Conservation (phyloP, 2,113 vertebrate species). For the Miniopterus natalensis region DNA sequence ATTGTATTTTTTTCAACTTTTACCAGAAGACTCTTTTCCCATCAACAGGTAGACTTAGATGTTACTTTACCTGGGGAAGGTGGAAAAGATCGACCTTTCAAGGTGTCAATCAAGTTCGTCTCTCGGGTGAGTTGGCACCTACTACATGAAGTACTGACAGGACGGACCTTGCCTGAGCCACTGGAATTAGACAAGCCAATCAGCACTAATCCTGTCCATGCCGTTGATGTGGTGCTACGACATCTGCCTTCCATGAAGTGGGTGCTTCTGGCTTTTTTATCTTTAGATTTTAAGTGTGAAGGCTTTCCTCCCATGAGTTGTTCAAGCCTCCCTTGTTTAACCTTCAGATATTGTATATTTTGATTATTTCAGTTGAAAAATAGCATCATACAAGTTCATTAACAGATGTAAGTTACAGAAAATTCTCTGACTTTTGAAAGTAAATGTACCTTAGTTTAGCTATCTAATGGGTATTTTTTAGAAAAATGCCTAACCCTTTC, state of each 20-base stretch:
- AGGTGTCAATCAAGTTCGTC: conserved; percentile 98
- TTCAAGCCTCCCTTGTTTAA: conserved; percentile 31
- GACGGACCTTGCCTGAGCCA: conserved; percentile 97
- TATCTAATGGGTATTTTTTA: conserved; percentile 36
- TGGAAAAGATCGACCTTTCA: conserved; percentile 99
- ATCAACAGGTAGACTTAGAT: conserved; percentile 96
- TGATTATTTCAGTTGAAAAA: conserved; percentile 44
- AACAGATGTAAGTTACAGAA: conserved; percentile 53
- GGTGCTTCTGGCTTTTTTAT: conserved; percentile 83
- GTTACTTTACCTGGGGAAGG: conserved; percentile 99
- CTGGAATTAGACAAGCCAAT: conserved; percentile 99
- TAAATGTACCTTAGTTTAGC: not conserved
- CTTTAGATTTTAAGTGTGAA: conserved; percentile 60
- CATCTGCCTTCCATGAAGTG: conserved; percentile 99
- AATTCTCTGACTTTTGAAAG: conserved; percentile 26
- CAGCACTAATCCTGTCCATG: conserved; percentile 99
- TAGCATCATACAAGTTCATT: conserved; percentile 52
- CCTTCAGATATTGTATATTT: conserved; percentile 34
- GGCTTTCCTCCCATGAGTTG: conserved; percentile 33
- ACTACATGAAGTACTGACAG: conserved; percentile 98
- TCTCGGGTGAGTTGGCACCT: conserved; percentile 99
- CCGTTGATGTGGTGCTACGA: conserved; percentile 98
- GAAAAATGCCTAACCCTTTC: conserved; percentile 50
- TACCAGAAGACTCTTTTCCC: conserved; percentile 40
- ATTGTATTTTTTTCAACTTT: conserved; percentile 54